A percentile compares a stretch with the other conserved stretches of the same genome.
These are phyloP conservation scores for Xiphophorus couchianus DNA, from an alignment of 2,113 vertebrate genomes.

Conservation along the genomic window DNA sequence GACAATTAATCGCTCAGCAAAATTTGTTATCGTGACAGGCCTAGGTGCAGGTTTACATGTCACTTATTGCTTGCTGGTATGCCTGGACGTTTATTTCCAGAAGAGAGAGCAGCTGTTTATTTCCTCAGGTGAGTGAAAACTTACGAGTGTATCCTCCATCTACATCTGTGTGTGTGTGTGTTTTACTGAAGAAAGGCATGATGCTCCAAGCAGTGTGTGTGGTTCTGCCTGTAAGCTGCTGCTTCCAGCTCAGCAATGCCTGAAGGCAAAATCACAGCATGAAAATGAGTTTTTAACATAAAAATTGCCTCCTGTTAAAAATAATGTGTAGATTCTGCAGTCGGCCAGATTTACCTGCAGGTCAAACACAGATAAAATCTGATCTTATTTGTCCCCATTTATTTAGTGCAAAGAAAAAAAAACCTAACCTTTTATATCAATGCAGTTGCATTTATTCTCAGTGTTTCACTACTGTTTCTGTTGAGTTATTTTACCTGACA, in stretches of 20 bases:
- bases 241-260: neutral
- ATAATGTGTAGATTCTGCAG: neutral
- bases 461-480: too few species aligned
- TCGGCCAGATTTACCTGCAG: neutral
- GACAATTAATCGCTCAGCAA: too few species aligned
- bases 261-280: neutral
- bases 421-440: too few species aligned
- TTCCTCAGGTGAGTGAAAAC: constrained; percentile 27
- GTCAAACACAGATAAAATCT: neutral
- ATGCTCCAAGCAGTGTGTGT: constrained; percentile 26
- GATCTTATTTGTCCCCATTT: neutral
- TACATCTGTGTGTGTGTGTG: constrained; percentile 35
- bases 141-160: constrained; percentile 32
- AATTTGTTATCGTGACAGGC: too few species aligned
- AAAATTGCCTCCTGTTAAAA: neutral
- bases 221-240: neutral
- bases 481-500: too few species aligned
- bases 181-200: constrained; percentile 32
- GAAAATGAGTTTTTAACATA: neutral
- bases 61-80: constrained; percentile 45
- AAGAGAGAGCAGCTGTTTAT: constrained; percentile 49
- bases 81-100: constrained; percentile 16
- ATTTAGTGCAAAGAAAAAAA: too few species aligned
- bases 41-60: constrained; percentile 38
- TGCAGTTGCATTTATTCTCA: too few species aligned